phyloP scores from a whole-genome alignment of 2,888 invertebrate species.

The Atherix ibis region DNA sequence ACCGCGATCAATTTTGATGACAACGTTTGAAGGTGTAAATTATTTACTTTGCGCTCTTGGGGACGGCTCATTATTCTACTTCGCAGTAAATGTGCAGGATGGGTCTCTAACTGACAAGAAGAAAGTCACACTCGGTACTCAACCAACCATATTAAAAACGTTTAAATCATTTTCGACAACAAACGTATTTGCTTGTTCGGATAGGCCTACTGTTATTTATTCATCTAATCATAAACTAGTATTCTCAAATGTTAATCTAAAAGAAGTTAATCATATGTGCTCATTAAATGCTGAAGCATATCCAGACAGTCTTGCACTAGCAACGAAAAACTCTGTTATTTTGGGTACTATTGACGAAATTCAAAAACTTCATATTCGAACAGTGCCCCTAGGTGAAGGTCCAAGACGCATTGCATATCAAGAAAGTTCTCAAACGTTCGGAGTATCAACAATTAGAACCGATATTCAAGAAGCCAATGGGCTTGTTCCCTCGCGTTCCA shows the following conservation, averaged over 20 bases:
- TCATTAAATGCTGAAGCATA: conserved; percentile 90
- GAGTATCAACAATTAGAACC: conserved; percentile 77
- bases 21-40: conserved; percentile 81
- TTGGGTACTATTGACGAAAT: conserved; percentile 98
- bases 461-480: conserved; percentile 73
- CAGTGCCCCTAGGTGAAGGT: conserved; percentile 87
- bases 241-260: conserved; percentile 93
- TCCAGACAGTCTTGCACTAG: conserved; percentile 54
- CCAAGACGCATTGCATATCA: conserved; percentile 91
- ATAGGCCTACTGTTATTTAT: conserved; percentile 96
- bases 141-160: conserved; percentile 82
- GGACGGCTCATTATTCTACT: conserved; percentile 96
- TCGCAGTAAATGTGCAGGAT: conserved; percentile 58
- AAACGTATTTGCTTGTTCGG: conserved; percentile 97
- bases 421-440: conserved; percentile 85
- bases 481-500: conserved; percentile 45
- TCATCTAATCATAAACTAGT: conserved; percentile 97
- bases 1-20: conserved; percentile 87
- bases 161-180: conserved; percentile 82
- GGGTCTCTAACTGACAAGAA: conserved; percentile 76
- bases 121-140: conserved; percentile 92
- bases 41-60: conserved; percentile 87
- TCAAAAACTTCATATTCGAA: conserved; percentile 92
- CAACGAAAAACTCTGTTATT: conserved; percentile 39
- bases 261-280: conserved; percentile 96